A percentile compares a stretch with the other conserved stretches of the same genome.
Conservation (phyloP, 2,797 vertebrate genomes). For the Sphaeramia orbicularis region DNA sequence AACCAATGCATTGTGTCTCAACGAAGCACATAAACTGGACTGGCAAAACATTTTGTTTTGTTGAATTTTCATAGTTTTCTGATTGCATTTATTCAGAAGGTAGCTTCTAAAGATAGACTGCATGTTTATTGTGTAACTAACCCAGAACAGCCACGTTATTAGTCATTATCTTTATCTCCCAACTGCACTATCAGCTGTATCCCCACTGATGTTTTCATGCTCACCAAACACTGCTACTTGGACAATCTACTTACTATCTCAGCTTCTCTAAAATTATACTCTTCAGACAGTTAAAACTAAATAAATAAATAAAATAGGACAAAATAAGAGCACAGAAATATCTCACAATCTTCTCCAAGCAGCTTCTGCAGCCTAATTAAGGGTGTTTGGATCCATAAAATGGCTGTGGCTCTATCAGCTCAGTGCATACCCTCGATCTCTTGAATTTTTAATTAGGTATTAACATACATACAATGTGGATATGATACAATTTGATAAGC, state of each 20-base stretch:
- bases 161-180: constrained; percentile 14
- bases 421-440: constrained; percentile 22
- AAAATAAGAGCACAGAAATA: constrained; percentile 42
- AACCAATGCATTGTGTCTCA: no score
- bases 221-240: constrained; percentile 25
- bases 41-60: not conserved
- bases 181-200: constrained; percentile 6
- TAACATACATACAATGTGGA: no score
- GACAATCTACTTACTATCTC: constrained; percentile 9
- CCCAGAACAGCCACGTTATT: constrained; percentile 1
- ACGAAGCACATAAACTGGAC: no score
- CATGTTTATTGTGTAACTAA: not conserved
- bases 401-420: constrained; percentile 7
- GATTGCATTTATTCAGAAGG: no score
- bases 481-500: not conserved
- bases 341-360: constrained; percentile 31
- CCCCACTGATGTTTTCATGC: constrained; percentile 1
- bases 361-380: constrained; percentile 13
- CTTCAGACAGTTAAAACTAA: constrained; percentile 17
- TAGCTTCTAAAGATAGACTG: not conserved
- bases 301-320: constrained; percentile 36
- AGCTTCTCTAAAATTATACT: constrained; percentile 14
- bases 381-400: constrained; percentile 19
- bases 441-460: no score
- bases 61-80: not conserved